Evolutionary conservation across 2,888 invertebrate genomes (phyloP), one percentile per base, ranked within the genome.

Genomic region (Tachystola acroxantha): DNA sequence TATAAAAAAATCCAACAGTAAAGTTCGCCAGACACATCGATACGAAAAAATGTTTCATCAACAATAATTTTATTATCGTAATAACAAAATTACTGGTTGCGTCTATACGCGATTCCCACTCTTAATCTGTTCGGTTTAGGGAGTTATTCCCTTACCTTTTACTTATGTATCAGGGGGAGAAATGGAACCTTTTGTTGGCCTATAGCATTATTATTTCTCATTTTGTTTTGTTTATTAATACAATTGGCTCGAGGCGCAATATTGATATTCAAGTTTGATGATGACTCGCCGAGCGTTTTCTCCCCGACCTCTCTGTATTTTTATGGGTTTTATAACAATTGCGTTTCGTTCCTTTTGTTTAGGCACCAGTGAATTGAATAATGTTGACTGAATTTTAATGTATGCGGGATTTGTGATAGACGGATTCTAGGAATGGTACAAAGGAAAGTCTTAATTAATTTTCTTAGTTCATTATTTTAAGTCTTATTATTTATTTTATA

Each of bases 211-310:
- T 86, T 86, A 86, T 86, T 84, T 86, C 81, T 81, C 85, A 85
- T 86, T 86, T 86, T 86, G 85, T 86, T 86, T 86, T 86, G 86
- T 86, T 86, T 86, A 86, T 86, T 86, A 86, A 86, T 86, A 86
- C 85, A 85, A 86, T 86, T 86, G 85, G 86, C 86, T 76, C 63
- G 79, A 76, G 86, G 86, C 86, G 81, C 80, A 84, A 85, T 86
- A 86, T 86, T 86, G 86, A 86, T 86, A 86, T 86, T 86, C 86
- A 82, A 82, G 86, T 84, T 80, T 81, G 85, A 85, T 82, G 85
- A 85, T 86, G 78, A 85, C 71, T 82, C 65, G 79, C 69, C 63
- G 62, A 66, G 72, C 69, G 66, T 76, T 74, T 76, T 71, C 76
- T 77, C 71, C 68, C 68, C 61, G 57, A 58, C 64, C 65, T 64